Evolutionary conservation across 2,888 invertebrate genomes (phyloP), one percentile per base, ranked within the genome.

Genomic region (Euspilapteryx auroguttella): DNA sequence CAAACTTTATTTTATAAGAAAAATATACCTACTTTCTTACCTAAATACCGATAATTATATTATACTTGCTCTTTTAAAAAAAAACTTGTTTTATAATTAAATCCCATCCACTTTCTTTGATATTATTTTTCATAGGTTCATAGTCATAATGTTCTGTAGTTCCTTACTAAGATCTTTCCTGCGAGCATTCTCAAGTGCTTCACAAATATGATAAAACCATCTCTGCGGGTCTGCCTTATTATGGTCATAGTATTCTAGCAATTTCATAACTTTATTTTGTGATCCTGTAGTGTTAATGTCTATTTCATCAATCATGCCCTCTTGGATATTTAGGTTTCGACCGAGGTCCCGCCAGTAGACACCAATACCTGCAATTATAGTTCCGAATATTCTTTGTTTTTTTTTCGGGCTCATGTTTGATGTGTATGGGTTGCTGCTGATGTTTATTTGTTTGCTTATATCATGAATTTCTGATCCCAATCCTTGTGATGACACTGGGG

Each of bases 131-230:
- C 31, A 62, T 25, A 65, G 52, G 34, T 65, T 65, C 66, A 64
- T 71, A 25, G 52, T 38, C 47, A 66, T 55, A 30, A 69, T 58
- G 36, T 58, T 51, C 38, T 61, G 55, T 9, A 73, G 34, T 24
- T 45, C 40, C 35, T 40, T 48, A n/a, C 50, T 53, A 14, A 75
- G 37, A 35, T 71, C 68, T 38, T 45, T 63, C 34, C 73, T 55
- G 10, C 61, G 44, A 27, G 51, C 38, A 38, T 41, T 50, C 38
- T 71, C 69, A 31, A 75, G 45, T 17, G 68, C 66, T 31, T 65
- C 51, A 41, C 66, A 64, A 2, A 75, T 43, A 8, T 44, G 41
- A 34, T 56, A 55, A 37, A 63, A 65, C 66, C 73, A 71, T 34
- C 43, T 58, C 28, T 65, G 54, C 26, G 48, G 51, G 33, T 75